phyloP scores from a whole-genome alignment of 2,113 vertebrate species.

The Spea multiplicata region DNA sequence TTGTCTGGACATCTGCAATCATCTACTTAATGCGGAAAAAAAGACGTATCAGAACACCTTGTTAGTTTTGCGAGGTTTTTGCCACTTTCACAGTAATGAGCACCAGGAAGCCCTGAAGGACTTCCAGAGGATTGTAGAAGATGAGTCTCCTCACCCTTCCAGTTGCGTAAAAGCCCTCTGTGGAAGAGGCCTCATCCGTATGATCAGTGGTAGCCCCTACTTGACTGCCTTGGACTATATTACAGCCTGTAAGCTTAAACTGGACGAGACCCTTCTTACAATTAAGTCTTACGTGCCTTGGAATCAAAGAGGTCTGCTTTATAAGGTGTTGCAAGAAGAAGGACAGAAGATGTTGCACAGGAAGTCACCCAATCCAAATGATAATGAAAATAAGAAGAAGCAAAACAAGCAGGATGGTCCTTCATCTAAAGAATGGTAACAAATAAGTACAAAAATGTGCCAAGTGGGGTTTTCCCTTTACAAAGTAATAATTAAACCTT shows the following conservation, averaged over 20 bases:
- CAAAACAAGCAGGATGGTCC: not conserved
- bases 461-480: too few relatives aligned
- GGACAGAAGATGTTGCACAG: conserved; percentile 81
- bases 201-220: conserved; percentile 73
- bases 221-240: conserved; percentile 86
- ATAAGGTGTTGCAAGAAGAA: conserved; percentile 84
- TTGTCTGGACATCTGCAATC: conserved; percentile 75
- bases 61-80: conserved; percentile 82
- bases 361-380: conserved; percentile 1
- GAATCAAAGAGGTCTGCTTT: conserved; percentile 87
- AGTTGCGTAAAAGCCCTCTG: conserved; percentile 89
- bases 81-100: conserved; percentile 72
- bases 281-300: conserved; percentile 86
- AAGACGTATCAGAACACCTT: conserved; percentile 76
- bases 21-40: conserved; percentile 66
- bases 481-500: too few relatives aligned
- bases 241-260: conserved; percentile 79
- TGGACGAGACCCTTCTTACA: conserved; percentile 76
- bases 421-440: conserved; percentile 64
- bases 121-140: conserved; percentile 86
- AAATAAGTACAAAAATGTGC: too few relatives aligned
- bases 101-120: conserved; percentile 72
- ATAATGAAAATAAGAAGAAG: conserved; percentile 12
- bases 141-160: conserved; percentile 73
- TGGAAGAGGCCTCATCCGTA: conserved; percentile 83